Conservation (phyloP, 2,797 vertebrate species). For the Bradypodion ventrale region DNA sequence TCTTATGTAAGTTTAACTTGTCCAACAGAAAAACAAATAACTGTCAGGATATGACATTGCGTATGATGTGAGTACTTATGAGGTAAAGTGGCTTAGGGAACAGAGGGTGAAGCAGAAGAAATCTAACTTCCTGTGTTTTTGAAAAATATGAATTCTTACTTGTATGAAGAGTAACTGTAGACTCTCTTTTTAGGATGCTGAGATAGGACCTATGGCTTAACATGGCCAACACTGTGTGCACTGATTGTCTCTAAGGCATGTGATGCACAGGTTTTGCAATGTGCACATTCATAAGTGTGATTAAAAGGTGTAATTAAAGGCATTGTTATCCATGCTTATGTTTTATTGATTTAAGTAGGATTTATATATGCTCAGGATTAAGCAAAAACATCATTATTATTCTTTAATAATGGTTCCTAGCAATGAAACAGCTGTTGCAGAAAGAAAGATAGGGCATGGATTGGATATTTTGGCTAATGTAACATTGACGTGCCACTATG, state of each 20-base stretch:
- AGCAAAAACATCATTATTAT: not conserved
- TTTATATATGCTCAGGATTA: not conserved
- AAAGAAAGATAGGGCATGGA: not conserved
- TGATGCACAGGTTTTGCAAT: not conserved
- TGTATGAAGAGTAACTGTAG: not conserved
- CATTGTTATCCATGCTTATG: not conserved
- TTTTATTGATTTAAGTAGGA: slow-evolving; percentile 6
- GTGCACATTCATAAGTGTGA: not conserved
- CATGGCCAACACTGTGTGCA: not conserved
- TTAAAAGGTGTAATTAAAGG: slow-evolving; percentile 1
- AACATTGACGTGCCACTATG: not conserved
- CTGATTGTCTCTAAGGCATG: not conserved
- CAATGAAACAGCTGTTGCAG: not conserved
- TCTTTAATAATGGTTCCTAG: slow-evolving; percentile 16
- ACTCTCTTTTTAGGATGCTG: not conserved
- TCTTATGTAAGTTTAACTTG: not conserved
- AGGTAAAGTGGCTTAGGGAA: not conserved
- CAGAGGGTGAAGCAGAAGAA: too few relatives aligned
- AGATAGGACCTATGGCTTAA: too few relatives aligned
- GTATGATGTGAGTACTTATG: not conserved
- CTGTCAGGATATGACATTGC: not conserved
- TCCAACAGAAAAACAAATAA: not conserved
- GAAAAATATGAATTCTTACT: not conserved
- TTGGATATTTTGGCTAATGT: not conserved
- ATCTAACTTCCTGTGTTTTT: too few relatives aligned